Evolutionary conservation across 2,113 vertebrate species (phyloP).

Genomic region (Xyliphius kryptos): DNA sequence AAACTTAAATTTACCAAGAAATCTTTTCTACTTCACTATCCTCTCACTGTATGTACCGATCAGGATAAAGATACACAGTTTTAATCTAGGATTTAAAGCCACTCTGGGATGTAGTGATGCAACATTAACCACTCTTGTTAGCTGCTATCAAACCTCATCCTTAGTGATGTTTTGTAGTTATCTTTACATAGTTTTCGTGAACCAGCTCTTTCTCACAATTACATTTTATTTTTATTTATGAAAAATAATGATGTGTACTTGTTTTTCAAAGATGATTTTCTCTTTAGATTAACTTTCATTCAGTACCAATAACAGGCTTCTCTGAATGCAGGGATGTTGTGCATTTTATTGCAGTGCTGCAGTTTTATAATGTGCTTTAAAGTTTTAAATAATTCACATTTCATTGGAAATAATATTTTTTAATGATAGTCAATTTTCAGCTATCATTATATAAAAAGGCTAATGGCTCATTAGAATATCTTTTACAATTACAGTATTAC

Average conservation of each 20-base stretch:
- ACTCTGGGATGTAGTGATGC: slow-evolving; percentile 18
- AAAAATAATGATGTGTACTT: not conserved
- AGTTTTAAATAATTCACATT: too few species aligned
- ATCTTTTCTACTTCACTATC: slow-evolving; percentile 1
- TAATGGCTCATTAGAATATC: too few species aligned
- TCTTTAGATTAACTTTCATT: too few species aligned
- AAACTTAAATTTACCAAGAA: slow-evolving; percentile 20
- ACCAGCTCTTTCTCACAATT: not conserved
- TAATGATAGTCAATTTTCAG: too few species aligned
- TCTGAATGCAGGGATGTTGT: too few species aligned
- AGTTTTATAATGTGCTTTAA: too few species aligned
- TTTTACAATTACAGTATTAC: too few species aligned
- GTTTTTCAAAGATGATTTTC: too few species aligned
- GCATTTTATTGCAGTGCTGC: too few species aligned
- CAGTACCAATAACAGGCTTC: too few species aligned
- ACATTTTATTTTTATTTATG: not conserved
- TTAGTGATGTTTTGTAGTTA: not conserved
- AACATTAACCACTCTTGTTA: slow-evolving; percentile 22
- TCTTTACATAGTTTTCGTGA: not conserved
- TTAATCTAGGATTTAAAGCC: slow-evolving; percentile 22
- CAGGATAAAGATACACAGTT: slow-evolving; percentile 8
- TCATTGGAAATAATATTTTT: too few species aligned
- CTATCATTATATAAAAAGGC: too few species aligned
- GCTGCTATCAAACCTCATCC: not conserved
- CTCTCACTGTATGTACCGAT: slow-evolving; percentile 15